Percentiles rank a stretch among this genome's conserved stretches.
Conservation (phyloP, 37 sponge, comb jelly and placozoan species). For the Ianthella basta region DNA sequence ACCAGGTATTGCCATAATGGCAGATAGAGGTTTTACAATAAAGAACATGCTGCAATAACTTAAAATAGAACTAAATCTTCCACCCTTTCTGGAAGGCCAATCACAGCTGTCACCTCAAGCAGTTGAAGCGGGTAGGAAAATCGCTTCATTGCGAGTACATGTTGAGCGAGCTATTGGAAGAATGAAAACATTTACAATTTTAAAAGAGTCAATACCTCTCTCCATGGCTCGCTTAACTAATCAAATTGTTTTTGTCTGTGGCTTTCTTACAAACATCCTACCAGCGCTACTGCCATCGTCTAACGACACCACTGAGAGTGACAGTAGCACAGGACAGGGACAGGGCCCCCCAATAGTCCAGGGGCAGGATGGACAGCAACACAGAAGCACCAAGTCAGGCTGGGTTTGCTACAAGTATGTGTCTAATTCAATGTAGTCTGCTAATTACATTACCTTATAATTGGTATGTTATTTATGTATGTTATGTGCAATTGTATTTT, state of each 20-base stretch:
- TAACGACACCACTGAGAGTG: neutral
- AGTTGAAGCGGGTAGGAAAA: slow-evolving; percentile 23
- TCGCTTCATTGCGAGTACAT: slow-evolving; percentile 37
- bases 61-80: slow-evolving; percentile 29
- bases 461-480: too few species aligned
- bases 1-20: slow-evolving; percentile 42
- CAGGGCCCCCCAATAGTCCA: too few species aligned
- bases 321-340: neutral
- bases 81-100: slow-evolving; percentile 22
- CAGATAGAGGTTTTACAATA: slow-evolving; percentile 44
- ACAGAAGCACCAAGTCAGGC: too few species aligned
- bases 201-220: slow-evolving; percentile 32
- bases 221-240: slow-evolving; percentile 34
- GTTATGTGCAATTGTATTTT: too few species aligned
- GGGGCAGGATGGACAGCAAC: too few species aligned
- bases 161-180: slow-evolving; percentile 28
- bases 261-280: slow-evolving; percentile 31
- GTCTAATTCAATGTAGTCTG: too few species aligned
- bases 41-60: slow-evolving; percentile 24
- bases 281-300: slow-evolving; percentile 20
- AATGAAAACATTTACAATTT: slow-evolving; percentile 26
- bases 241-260: slow-evolving; percentile 41
- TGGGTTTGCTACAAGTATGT: too few species aligned
- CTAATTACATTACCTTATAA: too few species aligned
- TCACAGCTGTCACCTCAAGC: slow-evolving; percentile 18